Conservation (phyloP, 2,888 invertebrate species). For the Melangyna quadrimaculata region DNA sequence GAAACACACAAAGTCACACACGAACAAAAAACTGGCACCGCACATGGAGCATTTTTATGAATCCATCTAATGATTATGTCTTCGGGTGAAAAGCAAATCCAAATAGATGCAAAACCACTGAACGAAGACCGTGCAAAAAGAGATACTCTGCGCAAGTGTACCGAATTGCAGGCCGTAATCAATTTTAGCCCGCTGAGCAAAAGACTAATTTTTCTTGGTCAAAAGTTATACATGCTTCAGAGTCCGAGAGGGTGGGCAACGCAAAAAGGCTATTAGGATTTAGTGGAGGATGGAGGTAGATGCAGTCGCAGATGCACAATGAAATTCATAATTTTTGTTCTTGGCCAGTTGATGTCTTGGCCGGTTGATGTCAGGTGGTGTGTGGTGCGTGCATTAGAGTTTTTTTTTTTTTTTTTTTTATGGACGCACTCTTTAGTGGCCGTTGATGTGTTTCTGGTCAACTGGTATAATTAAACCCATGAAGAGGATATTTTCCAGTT, state of each 20-base stretch:
- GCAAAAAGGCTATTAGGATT: slow-evolving; percentile 45
- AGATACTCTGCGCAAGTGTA: slow-evolving; percentile 29
- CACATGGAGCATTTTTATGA: slow-evolving; percentile 42
- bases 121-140: neutral
- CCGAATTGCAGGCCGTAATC: slow-evolving; percentile 60
- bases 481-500: slow-evolving; percentile 59
- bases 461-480: slow-evolving; percentile 67
- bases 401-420: slow-evolving; percentile 39
- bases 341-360: neutral
- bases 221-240: slow-evolving; percentile 11
- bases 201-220: slow-evolving; percentile 67
- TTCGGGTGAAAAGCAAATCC: slow-evolving; percentile 60
- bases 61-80: slow-evolving; percentile 68
- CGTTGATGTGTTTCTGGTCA: slow-evolving; percentile 45
- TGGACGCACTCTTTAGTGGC: slow-evolving; percentile 52
- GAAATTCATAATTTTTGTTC: slow-evolving; percentile 50
- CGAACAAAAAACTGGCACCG: neutral
- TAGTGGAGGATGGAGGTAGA: slow-evolving; percentile 1
- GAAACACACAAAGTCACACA: slow-evolving; percentile 40
- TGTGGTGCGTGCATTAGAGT: slow-evolving; percentile 3
- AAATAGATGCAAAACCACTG: slow-evolving; percentile 32
- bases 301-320: slow-evolving; percentile 3
- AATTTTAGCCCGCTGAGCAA: slow-evolving; percentile 65
- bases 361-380: slow-evolving; percentile 1
- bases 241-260: slow-evolving; percentile 44